Evolutionary conservation across 1,140 invertebrate species (phyloP).

Genomic region (Galendromus occidentalis): DNA sequence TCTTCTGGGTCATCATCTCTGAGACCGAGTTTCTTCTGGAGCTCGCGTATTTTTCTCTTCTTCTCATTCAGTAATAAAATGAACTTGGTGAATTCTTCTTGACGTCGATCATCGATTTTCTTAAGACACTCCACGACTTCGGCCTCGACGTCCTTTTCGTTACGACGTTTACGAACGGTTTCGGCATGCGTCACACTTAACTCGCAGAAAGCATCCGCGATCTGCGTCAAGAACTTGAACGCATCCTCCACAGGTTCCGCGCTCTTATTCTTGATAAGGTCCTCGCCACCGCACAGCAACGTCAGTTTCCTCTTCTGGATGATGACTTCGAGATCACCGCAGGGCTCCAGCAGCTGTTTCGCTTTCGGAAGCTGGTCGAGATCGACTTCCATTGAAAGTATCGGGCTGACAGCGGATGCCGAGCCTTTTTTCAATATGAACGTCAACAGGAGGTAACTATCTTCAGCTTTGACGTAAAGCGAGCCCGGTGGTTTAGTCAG

Average conservation of each 20-base stretch:
- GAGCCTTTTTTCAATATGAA: neutral
- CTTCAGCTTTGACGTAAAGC: neutral
- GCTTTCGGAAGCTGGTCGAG: neutral
- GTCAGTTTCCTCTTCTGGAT: neutral
- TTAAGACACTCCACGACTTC: neutral
- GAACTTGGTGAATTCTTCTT: constrained; percentile 6
- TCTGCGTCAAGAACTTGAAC: neutral
- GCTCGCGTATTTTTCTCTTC: neutral
- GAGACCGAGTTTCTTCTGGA: neutral
- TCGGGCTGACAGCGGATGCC: too few species aligned
- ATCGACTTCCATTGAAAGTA: neutral
- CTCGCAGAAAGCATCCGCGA: neutral
- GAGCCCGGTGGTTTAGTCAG: neutral
- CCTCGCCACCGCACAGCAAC: neutral
- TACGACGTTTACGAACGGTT: neutral
- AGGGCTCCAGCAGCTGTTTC: neutral
- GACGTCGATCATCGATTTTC: neutral
- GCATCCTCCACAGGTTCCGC: neutral
- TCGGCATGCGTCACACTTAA: neutral
- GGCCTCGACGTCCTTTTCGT: neutral
- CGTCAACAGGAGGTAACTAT: neutral
- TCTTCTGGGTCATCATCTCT: neutral
- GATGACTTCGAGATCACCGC: neutral
- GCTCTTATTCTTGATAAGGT: neutral
- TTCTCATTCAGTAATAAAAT: neutral